Evolutionary conservation across 2,888 invertebrate species (phyloP).

Genomic region (Criorhina ranunculi): DNA sequence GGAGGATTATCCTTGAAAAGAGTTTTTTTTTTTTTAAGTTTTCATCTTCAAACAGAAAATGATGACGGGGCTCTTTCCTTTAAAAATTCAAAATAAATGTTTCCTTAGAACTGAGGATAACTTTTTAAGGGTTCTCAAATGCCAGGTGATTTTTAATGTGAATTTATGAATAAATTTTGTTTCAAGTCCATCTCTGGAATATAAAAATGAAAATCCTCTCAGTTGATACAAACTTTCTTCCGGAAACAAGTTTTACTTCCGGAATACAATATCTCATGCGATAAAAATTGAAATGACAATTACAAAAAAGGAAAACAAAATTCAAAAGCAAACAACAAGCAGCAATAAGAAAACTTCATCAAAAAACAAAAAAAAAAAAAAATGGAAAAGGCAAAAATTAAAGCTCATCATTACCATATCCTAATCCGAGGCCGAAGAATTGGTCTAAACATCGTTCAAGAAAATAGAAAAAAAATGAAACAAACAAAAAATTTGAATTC

Average conservation of each 20-base stretch:
- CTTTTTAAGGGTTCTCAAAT: not conserved
- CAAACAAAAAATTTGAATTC: slow-evolving; percentile 22
- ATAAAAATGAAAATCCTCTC: too few species aligned
- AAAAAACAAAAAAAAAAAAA: slow-evolving; percentile 4
- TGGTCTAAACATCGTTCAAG: slow-evolving; percentile 86
- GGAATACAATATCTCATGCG: slow-evolving; percentile 32
- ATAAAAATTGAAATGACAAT: slow-evolving; percentile 33
- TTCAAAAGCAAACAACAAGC: slow-evolving; percentile 30
- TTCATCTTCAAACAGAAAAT: not conserved
- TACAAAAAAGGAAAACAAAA: slow-evolving; percentile 26
- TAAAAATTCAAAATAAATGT: slow-evolving; percentile 4
- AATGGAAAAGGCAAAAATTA: slow-evolving; percentile 17
- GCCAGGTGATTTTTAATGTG: not conserved
- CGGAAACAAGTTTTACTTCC: not conserved
- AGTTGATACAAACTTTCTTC: too few species aligned
- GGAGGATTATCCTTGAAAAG: not conserved
- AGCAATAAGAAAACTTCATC: not conserved
- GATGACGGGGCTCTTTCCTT: not conserved
- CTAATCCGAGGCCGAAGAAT: slow-evolving; percentile 95
- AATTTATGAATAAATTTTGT: slow-evolving; percentile 22
- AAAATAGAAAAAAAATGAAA: slow-evolving; percentile 52
- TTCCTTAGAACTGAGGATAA: not conserved
- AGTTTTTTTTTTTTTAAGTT: too few species aligned
- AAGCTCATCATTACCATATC: slow-evolving; percentile 91
- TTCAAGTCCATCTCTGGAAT: not conserved